A percentile compares a stretch with the other conserved stretches of the same genome.
Evolutionary conservation across 37 sponge, comb jelly and placozoan species (phyloP).

Genomic region (Cladorhizidae sp.): DNA sequence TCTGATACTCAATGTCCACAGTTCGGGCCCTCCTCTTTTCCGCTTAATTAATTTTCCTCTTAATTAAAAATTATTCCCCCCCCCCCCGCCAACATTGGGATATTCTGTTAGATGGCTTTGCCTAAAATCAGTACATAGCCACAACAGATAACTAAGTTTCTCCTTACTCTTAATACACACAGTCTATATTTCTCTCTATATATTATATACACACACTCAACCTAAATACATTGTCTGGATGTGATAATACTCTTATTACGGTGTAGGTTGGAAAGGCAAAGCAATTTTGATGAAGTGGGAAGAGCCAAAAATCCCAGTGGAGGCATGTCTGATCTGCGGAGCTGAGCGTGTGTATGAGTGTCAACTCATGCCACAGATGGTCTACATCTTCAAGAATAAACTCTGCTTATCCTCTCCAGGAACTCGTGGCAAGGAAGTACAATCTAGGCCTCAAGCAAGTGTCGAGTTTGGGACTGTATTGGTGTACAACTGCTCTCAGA

Average conservation of each 20-base stretch:
- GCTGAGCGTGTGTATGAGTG: slow-evolving; percentile 64
- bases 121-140: too few species aligned
- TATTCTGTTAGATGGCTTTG: too few species aligned
- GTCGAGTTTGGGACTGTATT: slow-evolving; percentile 83
- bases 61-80: too few species aligned
- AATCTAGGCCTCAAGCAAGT: not conserved
- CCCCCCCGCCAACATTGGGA: too few species aligned
- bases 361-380: slow-evolving; percentile 80
- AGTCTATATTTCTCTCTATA: too few species aligned
- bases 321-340: slow-evolving; percentile 42
- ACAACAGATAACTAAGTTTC: too few species aligned
- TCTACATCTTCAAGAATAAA: slow-evolving; percentile 53
- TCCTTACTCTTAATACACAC: too few species aligned
- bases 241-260: not conserved
- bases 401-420: too few species aligned
- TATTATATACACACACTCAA: not conserved
- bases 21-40: too few species aligned
- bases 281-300: slow-evolving; percentile 9
- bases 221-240: not conserved
- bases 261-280: slow-evolving; percentile 32
- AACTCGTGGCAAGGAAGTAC: not conserved
- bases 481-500: slow-evolving; percentile 70
- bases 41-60: too few species aligned
- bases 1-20: too few species aligned
- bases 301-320: not conserved